Evolutionary conservation across 2,797 vertebrate species (phyloP).

Genomic region (Manis crassicaudata): DNA sequence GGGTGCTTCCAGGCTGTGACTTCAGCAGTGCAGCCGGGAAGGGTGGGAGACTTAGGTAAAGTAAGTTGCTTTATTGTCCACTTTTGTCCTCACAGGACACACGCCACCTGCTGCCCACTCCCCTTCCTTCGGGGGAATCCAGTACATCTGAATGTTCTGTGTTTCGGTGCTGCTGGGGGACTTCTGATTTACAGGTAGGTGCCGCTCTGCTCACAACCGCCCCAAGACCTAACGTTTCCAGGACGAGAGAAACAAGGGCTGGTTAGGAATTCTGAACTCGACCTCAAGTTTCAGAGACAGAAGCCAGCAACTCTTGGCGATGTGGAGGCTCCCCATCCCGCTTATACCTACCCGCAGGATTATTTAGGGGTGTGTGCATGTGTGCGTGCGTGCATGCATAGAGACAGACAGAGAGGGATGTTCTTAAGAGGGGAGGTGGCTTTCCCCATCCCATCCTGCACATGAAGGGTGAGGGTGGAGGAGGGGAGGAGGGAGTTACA

Average conservation of each 20-base stretch:
- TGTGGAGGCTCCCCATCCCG: not conserved
- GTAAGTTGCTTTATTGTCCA: not conserved
- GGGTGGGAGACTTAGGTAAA: not conserved
- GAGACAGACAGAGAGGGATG: not conserved
- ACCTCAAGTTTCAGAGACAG: not conserved
- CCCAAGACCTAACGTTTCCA: not conserved
- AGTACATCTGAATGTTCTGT: not conserved
- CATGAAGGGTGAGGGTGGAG: not conserved
- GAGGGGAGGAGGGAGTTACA: conserved; percentile 10
- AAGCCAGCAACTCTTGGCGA: not conserved
- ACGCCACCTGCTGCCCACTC: not conserved
- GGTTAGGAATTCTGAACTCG: not conserved
- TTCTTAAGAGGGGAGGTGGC: not conserved
- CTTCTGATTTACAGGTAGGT: not conserved
- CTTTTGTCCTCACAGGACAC: not conserved
- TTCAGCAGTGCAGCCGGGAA: not conserved
- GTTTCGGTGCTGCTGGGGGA: not conserved
- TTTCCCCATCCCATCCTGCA: not conserved
- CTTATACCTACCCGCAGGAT: not conserved
- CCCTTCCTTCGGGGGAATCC: not conserved
- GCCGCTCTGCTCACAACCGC: not conserved
- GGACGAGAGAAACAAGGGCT: not conserved
- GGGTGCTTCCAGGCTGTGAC: not conserved
- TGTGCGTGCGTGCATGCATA: not conserved
- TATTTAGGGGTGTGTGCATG: no score